phyloP scores from a whole-genome alignment of 2,888 invertebrate genomes.

The Drosophila austrosaltans region DNA sequence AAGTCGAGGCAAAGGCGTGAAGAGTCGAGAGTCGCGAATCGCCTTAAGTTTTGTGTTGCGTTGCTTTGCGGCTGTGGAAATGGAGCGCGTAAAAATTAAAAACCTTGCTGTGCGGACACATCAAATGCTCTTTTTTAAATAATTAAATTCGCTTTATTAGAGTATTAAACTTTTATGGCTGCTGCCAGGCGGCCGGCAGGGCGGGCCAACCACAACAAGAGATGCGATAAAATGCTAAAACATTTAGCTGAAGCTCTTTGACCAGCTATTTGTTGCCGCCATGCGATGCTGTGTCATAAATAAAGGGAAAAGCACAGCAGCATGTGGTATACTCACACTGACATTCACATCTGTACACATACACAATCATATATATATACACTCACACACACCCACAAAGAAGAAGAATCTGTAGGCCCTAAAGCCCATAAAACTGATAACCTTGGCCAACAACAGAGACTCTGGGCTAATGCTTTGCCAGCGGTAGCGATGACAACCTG shows the following conservation, averaged over 20 bases:
- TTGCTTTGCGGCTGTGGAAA: conserved; percentile 36
- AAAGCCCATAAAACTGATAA: conserved; percentile 78
- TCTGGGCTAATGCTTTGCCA: conserved; percentile 27
- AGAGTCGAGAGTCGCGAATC: conserved; percentile 33
- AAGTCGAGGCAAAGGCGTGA: conserved; percentile 34
- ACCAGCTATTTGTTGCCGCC: conserved; percentile 38
- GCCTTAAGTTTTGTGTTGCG: conserved; percentile 24
- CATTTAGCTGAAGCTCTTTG: conserved; percentile 50
- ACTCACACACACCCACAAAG: background rate
- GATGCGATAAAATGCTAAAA: conserved; percentile 52
- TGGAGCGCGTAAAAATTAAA: conserved; percentile 57
- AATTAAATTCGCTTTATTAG: conserved; percentile 64
- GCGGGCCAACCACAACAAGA: conserved; percentile 25
- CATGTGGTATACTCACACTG: conserved; percentile 54
- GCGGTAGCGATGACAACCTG: conserved; percentile 40
- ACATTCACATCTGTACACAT: background rate
- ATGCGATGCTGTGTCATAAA: conserved; percentile 54
- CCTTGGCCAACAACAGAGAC: conserved; percentile 54
- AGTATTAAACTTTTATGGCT: conserved; percentile 57
- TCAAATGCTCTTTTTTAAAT: conserved; percentile 55
- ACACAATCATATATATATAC: background rate
- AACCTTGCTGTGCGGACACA: conserved; percentile 39
- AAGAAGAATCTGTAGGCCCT: conserved; percentile 66
- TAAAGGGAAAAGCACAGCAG: conserved; percentile 60
- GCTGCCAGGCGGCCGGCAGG: conserved; percentile 40